These are phyloP conservation scores for Eulithis prunata DNA, from an alignment of 2,888 invertebrate species.

Conservation along the genomic window DNA sequence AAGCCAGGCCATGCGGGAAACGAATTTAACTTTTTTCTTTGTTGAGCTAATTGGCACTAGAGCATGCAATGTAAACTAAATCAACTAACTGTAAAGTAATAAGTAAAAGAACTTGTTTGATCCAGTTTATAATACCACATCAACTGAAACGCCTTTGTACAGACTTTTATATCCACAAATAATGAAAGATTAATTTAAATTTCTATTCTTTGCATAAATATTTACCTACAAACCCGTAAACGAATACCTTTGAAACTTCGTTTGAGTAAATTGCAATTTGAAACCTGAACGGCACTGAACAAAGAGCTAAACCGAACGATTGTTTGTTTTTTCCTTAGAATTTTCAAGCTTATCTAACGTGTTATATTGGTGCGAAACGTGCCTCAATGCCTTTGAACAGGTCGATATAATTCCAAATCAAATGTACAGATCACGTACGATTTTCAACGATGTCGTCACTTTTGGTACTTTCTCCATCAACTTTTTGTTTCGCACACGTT, in stretches of 20 bases:
- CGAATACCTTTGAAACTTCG: conserved; percentile 1
- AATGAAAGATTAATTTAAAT: no score
- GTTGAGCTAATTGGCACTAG: no score
- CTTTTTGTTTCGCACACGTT: conserved; percentile 57
- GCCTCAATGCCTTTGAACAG: conserved; percentile 36
- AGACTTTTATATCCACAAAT: no score
- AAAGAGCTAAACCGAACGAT: conserved; percentile 14
- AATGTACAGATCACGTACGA: conserved; percentile 58
- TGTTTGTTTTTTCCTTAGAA: conserved; percentile 31
- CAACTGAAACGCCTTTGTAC: no score
- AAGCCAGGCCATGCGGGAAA: background rate
- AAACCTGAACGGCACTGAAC: conserved; percentile 11
- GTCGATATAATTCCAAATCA: conserved; percentile 38
- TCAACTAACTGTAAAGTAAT: no score
- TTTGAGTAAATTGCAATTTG: conserved; percentile 6
- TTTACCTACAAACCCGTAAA: no score
- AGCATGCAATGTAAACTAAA: no score
- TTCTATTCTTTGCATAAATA: no score
- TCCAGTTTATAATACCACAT: no score
- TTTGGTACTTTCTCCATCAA: conserved; percentile 61
- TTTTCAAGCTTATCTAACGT: conserved; percentile 33
- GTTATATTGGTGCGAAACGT: conserved; percentile 40
- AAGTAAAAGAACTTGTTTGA: no score
- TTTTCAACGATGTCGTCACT: conserved; percentile 50
- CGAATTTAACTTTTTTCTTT: no score